Evolutionary conservation across 2,113 vertebrate genomes (phyloP).

Genomic region (Rhineura floridana): DNA sequence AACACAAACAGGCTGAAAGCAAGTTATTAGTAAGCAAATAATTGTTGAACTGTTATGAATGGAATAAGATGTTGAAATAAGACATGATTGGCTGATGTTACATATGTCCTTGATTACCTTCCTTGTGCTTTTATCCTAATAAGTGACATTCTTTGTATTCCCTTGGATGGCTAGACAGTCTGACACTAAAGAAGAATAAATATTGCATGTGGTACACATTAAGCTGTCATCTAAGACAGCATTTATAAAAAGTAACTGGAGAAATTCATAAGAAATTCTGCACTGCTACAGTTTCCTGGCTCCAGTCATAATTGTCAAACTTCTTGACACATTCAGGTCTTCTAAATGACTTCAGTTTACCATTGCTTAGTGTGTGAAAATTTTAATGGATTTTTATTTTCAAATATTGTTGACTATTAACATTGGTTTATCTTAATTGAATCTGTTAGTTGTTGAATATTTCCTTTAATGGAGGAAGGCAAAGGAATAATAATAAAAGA

Average conservation of each 20-base stretch:
- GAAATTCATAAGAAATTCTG: constrained; percentile 94
- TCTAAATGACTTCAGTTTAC: constrained; percentile 81
- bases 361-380: constrained; percentile 85
- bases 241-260: constrained; percentile 87
- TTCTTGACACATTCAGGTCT: constrained; percentile 83
- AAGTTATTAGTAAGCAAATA: constrained; percentile 95
- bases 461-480: constrained; percentile 50
- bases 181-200: constrained; percentile 99
- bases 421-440: constrained; percentile 63
- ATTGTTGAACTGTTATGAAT: constrained; percentile 96
- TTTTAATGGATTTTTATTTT: constrained; percentile 77
- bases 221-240: constrained; percentile 98
- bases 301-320: constrained; percentile 98
- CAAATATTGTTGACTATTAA: constrained; percentile 66
- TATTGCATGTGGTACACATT: constrained; percentile 99
- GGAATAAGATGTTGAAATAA: constrained; percentile 87
- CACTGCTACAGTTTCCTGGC: constrained; percentile 91
- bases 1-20: constrained; percentile 93
- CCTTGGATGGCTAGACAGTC: constrained; percentile 98
- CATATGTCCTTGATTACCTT: constrained; percentile 99
- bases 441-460: constrained; percentile 57
- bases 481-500: constrained; percentile 32
- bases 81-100: constrained; percentile 98
- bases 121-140: constrained; percentile 99
- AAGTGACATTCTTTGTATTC: constrained; percentile 99